These are phyloP conservation scores for Elymnias hypermnestra DNA, from an alignment of 1,140 invertebrate genomes.

Conservation along the genomic window DNA sequence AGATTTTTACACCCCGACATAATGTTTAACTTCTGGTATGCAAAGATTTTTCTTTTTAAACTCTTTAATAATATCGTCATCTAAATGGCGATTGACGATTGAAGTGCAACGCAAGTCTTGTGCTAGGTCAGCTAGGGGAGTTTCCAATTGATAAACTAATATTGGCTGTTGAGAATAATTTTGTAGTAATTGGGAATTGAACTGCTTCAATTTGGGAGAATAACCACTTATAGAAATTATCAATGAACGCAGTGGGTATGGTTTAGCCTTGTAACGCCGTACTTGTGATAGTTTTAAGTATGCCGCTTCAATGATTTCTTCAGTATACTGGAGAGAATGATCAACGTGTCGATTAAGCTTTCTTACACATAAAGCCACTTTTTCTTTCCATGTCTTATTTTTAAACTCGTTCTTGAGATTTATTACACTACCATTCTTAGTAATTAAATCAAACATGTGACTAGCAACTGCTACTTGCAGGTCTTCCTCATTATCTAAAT, in stretches of 20 bases:
- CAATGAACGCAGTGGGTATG: conserved; percentile 27
- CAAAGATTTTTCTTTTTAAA: conserved; percentile 44
- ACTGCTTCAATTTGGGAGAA: background rate
- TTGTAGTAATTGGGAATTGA: conserved; percentile 10
- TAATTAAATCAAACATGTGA: conserved; percentile 38
- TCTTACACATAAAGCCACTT: conserved; percentile 29
- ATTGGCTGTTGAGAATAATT: conserved; percentile 25
- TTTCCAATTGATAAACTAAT: conserved; percentile 26
- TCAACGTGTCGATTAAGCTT: conserved; percentile 30
- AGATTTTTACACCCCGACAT: too few species aligned
- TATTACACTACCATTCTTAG: conserved; percentile 2
- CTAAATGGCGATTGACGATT: conserved; percentile 42
- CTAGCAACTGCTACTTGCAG: conserved; percentile 32
- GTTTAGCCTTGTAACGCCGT: conserved; percentile 15
- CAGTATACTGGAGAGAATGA: conserved; percentile 43
- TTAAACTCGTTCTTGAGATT: conserved; percentile 16
- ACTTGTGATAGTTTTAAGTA: conserved; percentile 28
- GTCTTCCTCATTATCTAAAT: conserved; percentile 27
- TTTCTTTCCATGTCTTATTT: conserved; percentile 31
- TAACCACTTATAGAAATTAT: conserved; percentile 26
- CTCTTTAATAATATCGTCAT: conserved; percentile 25
- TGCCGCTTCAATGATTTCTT: conserved; percentile 30
- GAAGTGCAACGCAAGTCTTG: conserved; percentile 37
- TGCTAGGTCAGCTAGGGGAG: conserved; percentile 27
- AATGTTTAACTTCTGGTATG: too few species aligned